Evolutionary conservation across 2,888 invertebrate species (phyloP).

Genomic region (Himalopsyche tibetana): DNA sequence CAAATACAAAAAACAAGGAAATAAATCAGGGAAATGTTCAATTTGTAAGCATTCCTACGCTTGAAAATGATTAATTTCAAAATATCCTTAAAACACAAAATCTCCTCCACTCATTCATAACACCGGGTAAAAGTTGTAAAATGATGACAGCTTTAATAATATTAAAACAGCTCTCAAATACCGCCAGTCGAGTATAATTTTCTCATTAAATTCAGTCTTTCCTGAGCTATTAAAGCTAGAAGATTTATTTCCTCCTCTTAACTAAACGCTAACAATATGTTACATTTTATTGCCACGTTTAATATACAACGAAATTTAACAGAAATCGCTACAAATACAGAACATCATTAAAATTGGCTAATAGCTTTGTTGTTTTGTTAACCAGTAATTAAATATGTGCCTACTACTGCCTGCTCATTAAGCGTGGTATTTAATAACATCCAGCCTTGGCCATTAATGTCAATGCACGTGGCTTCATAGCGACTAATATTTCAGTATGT

Average conservation of each 20-base stretch:
- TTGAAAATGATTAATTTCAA: neutral
- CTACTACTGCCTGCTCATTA: neutral
- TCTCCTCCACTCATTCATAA: conserved; percentile 17
- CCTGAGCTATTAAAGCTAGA: neutral
- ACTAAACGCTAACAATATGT: conserved; percentile 36
- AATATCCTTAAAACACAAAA: neutral
- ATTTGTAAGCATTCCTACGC: neutral
- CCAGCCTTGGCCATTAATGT: conserved; percentile 9
- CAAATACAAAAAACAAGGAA: neutral
- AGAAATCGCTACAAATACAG: conserved; percentile 28
- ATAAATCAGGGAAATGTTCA: neutral
- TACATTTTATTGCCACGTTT: conserved; percentile 20
- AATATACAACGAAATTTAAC: conserved; percentile 29
- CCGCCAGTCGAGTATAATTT: conserved; percentile 23
- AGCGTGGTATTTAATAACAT: neutral
- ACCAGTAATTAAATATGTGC: conserved; percentile 28
- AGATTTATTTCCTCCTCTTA: conserved; percentile 16
- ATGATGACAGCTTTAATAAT: conserved; percentile 23
- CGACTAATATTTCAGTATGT: too few relatives aligned
- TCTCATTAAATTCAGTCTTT: conserved; percentile 35
- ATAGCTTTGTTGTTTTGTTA: conserved; percentile 23
- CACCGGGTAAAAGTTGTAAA: neutral
- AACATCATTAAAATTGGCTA: conserved; percentile 24
- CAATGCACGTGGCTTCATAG: neutral
- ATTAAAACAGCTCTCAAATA: conserved; percentile 18